Evolutionary conservation across 2,888 invertebrate species (phyloP).

Genomic region (Nemoura dubitans): DNA sequence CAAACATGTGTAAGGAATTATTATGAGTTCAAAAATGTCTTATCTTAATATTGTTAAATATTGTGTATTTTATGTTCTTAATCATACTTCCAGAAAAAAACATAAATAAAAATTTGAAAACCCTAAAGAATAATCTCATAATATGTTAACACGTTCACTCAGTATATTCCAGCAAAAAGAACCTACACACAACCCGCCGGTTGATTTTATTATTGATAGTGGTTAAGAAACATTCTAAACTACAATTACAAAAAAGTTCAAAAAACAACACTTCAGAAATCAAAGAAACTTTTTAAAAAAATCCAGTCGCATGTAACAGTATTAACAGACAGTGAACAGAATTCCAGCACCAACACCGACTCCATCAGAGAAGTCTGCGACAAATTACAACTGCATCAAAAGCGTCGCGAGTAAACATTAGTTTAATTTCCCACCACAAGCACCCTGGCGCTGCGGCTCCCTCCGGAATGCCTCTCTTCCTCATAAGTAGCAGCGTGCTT

Average conservation of each 20-base stretch:
- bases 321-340: not conserved
- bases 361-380: not conserved
- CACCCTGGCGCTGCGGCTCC: not conserved
- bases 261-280: too few species aligned
- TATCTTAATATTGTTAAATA: slow-evolving; percentile 3
- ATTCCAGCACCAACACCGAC: not conserved
- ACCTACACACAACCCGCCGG: too few species aligned
- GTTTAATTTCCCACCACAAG: not conserved
- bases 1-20: not conserved
- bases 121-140: too few species aligned
- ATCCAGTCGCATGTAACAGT: not conserved
- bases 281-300: too few species aligned
- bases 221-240: too few species aligned
- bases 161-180: too few species aligned
- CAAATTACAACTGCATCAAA: slow-evolving; percentile 4
- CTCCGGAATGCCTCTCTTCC: not conserved
- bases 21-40: slow-evolving; percentile 16
- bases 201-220: too few species aligned
- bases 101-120: slow-evolving; percentile 27
- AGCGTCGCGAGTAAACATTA: not conserved
- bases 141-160: too few species aligned
- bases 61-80: slow-evolving; percentile 39
- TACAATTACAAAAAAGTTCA: not conserved
- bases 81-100: slow-evolving; percentile 26
- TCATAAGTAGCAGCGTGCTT: not conserved